Evolutionary conservation across 2,888 invertebrate species (phyloP).

Genomic region (Leistus spinibarbis): DNA sequence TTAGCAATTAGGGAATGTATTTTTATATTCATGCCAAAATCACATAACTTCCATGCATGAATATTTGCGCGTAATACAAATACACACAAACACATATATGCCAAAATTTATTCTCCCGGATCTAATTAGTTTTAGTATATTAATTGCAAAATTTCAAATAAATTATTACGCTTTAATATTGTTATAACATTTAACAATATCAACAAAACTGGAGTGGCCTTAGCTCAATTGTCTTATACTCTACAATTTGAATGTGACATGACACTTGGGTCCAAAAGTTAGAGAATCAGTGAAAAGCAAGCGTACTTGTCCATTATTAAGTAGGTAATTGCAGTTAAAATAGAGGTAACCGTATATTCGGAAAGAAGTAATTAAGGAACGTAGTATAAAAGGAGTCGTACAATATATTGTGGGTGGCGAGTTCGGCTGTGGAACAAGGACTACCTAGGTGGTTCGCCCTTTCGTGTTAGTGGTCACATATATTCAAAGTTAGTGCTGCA

Average conservation of each 20-base stretch:
- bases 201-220: too few species aligned
- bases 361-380: not conserved
- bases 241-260: too few species aligned
- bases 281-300: not conserved
- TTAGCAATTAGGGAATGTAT: constrained; percentile 3
- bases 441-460: not conserved
- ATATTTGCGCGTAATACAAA: too few species aligned
- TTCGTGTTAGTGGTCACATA: constrained; percentile 37
- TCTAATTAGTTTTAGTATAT: not conserved
- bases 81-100: not conserved
- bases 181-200: not conserved
- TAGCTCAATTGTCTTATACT: too few species aligned
- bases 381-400: not conserved
- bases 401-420: not conserved
- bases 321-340: not conserved
- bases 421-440: not conserved
- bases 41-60: too few species aligned
- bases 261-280: not conserved
- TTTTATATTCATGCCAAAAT: not conserved
- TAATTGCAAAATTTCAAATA: not conserved
- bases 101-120: not conserved
- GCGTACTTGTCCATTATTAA: not conserved
- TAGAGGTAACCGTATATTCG: not conserved
- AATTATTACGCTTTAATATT: not conserved
- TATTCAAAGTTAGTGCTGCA: constrained; percentile 36